Evolutionary conservation across 2,113 vertebrate species (phyloP), one percentile per base, ranked within the genome.

Genomic region (Microtus ochrogaster): DNA sequence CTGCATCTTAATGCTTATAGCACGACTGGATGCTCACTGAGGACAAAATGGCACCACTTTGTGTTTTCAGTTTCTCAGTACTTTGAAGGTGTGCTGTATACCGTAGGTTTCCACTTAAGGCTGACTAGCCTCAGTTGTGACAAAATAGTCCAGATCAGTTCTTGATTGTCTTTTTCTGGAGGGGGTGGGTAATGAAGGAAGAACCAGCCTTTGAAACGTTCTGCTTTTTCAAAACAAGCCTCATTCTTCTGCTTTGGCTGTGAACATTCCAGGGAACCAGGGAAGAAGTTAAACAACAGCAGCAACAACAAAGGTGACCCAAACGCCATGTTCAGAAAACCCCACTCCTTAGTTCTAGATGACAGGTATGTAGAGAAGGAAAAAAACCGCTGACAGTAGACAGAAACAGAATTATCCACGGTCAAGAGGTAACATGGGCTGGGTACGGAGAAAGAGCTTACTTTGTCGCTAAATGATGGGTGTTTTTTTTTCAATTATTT

Each of bases 331-430:
- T 28, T 92, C 90, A 79, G 47, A 92, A 86, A 82, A 74, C 81
- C 13, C 79, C 22, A n/a, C 89, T 86, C 70, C 78, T 91, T 36
- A 66, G 39, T 16, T 79, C 30, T 47, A 84, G 86, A 52, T 95
- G 95, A 84, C 49, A 92, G 63, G 44, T 63, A 61, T 17, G 13
- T 47, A 91, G 90, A 86, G 61, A 92, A 94, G 47, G 78, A 89
- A 63, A 86, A 86, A 4, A 55, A 44, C 74, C 24, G 22, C 47
- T 79, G 78, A 68, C 41, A 90, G 2, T 21, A 47, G 92, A 86
- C 13, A 68, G n/a, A 17, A 24, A 55, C 68, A 96, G 47, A 82
- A 22, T 49, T 72, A 49, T 68, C 84, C 72, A 41, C 83, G 33
- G 36, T 55, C 83, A 65, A 90, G 52, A 58, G 41, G 30, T 65